phyloP scores from a whole-genome alignment of 2,113 vertebrate species.

The Castor canadensis region DNA sequence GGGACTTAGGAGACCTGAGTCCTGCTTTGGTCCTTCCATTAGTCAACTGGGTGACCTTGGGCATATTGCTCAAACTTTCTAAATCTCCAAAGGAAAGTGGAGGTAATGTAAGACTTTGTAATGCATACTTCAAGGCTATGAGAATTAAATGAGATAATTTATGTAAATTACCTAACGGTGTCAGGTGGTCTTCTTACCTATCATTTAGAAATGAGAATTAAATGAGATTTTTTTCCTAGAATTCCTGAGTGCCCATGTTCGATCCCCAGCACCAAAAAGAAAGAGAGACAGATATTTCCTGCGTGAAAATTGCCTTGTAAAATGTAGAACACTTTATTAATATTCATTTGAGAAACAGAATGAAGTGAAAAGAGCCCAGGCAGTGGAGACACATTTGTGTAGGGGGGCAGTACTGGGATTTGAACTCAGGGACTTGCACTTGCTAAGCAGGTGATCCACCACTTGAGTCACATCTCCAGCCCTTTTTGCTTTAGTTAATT shows the following conservation, averaged over 20 bases:
- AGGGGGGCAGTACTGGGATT: too few species aligned
- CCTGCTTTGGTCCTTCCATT: not conserved
- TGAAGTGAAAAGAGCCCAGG: not conserved
- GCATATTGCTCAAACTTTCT: not conserved
- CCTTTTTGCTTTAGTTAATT: too few species aligned
- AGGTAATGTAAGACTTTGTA: not conserved
- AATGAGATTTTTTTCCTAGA: not conserved
- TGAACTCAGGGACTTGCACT: too few species aligned
- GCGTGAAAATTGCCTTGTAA: not conserved
- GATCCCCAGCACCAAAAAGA: not conserved
- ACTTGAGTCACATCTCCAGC: too few species aligned
- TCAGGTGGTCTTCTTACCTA: not conserved
- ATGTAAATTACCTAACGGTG: constrained; percentile 18
- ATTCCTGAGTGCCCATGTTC: not conserved
- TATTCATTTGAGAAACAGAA: not conserved
- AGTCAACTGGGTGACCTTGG: not conserved
- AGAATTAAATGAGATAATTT: constrained; percentile 31
- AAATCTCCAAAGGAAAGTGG: not conserved
- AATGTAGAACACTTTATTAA: not conserved
- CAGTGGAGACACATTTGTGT: not conserved
- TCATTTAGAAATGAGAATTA: not conserved
- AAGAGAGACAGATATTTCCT: not conserved
- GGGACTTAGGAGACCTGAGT: not conserved
- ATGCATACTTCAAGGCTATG: not conserved
- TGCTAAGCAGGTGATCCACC: too few species aligned